Evolutionary conservation across 1,140 invertebrate genomes (phyloP), one percentile per base, ranked within the genome.

Genomic region (Drosophila biarmipes): DNA sequence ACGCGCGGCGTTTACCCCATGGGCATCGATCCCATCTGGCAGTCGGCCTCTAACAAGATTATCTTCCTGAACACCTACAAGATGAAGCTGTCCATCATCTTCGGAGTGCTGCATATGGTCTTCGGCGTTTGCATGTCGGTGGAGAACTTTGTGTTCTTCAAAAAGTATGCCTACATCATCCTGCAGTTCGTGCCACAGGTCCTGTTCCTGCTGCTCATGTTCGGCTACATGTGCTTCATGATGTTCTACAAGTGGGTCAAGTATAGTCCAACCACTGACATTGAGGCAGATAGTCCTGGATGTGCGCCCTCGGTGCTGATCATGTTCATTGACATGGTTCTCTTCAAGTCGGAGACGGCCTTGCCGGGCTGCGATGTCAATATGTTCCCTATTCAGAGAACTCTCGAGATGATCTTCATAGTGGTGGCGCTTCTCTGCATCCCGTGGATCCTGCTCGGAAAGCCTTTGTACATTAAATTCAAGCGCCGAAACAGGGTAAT

Each of bases 51-150:
- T 54, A 99, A 99, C 93, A 99, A 99, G 93, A 98, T 99, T 79
- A 96, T 97, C 35, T 99, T 99, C 93, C 93, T 98, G n/a, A 99
- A 99, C 93, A 98, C 98, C 0, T 98, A 97, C 93, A 99, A 99
- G 94, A 99, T 99, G 98, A 99, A 99, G 92, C 93, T 98, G 19
- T 99, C 98, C 11, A 97, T 99, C 58, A 98, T 99, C 73, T 95
- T 99, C 82, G 98, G 98, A 34, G 97, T 99, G 2, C 90, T 95
- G 63, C 98, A 99, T 92, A 99, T 99, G 98, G 94, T 98, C 52
- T 99, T 99, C 92, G 98, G 98, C 48, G 96, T 99, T 0, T 94
- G 94, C 67, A 94, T 99, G 73, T 97, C 96, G 81, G 94, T 98
- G 45, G 94, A 96, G 63, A 99, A 99, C 93, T 97, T 98, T 93